Evolutionary conservation across 2,113 vertebrate genomes (phyloP).

Genomic region (Noturus placidus): DNA sequence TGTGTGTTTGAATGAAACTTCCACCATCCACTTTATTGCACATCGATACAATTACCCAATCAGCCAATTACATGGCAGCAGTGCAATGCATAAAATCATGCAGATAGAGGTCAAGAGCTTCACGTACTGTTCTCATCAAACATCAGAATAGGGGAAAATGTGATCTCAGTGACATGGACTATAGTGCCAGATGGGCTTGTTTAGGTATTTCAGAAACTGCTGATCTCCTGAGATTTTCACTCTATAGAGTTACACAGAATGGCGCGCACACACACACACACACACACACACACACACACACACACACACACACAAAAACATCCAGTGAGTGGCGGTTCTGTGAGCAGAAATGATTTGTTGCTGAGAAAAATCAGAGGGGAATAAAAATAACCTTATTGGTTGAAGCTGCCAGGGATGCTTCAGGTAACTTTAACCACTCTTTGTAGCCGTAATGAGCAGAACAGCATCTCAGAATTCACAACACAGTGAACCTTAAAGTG

Average conservation of each 20-base stretch:
- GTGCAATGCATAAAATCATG: neutral
- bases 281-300: too few relatives aligned
- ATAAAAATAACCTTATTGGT: neutral
- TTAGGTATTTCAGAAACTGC: conserved; percentile 1
- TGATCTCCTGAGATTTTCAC: neutral
- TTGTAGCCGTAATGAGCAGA: neutral
- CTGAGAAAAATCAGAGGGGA: neutral
- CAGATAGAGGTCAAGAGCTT: neutral
- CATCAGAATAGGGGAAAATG: neutral
- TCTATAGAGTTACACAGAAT: neutral
- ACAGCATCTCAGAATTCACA: neutral
- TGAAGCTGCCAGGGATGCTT: neutral
- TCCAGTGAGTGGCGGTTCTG: neutral
- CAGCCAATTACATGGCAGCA: neutral
- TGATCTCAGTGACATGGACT: neutral
- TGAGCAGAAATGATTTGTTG: neutral
- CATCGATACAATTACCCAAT: neutral
- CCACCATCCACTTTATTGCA: neutral
- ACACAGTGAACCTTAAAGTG: neutral
- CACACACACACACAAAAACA: neutral
- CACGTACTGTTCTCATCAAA: neutral
- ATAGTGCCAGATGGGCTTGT: neutral
- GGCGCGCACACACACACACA: too few relatives aligned
- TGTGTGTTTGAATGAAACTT: neutral
- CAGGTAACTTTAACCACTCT: neutral